Percentiles rank a stretch among this genome's conserved stretches.
phyloP scores from a whole-genome alignment of 2,888 invertebrate genomes.

The Gastrophysa polygoni region DNA sequence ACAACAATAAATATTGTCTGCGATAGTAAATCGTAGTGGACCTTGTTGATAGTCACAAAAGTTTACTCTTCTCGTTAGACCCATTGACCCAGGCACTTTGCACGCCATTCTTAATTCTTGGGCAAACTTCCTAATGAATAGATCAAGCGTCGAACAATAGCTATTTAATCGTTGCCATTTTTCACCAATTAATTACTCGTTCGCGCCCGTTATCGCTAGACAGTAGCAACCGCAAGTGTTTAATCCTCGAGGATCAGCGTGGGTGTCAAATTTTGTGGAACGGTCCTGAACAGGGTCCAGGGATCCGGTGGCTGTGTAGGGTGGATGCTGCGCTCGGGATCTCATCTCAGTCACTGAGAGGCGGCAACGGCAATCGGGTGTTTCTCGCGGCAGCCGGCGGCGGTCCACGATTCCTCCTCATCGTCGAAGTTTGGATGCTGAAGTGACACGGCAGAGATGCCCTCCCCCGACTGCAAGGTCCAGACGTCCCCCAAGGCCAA shows the following conservation, averaged over 20 bases:
- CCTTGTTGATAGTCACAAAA: slow-evolving; percentile 9
- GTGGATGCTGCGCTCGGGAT: slow-evolving; percentile 62
- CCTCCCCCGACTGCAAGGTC: slow-evolving; percentile 53
- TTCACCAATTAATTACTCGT: slow-evolving; percentile 6
- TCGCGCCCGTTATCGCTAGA: neutral
- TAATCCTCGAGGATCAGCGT: neutral
- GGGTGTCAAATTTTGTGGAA: slow-evolving; percentile 21
- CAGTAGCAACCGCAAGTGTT: neutral
- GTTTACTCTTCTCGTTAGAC: slow-evolving; percentile 11
- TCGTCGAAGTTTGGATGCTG: slow-evolving; percentile 48
- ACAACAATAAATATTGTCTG: neutral
- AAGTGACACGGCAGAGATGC: slow-evolving; percentile 45
- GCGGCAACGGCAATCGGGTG: slow-evolving; percentile 47
- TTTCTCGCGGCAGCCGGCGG: slow-evolving; percentile 46
- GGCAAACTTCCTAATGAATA: slow-evolving; percentile 11
- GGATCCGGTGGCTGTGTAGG: slow-evolving; percentile 40
- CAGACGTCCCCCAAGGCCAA: slow-evolving; percentile 44
- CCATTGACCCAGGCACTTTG: slow-evolving; percentile 8
- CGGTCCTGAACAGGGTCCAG: slow-evolving; percentile 40
- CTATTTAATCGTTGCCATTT: slow-evolving; percentile 9
- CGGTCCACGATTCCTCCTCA: slow-evolving; percentile 31
- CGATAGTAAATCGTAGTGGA: neutral
- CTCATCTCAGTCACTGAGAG: slow-evolving; percentile 49
- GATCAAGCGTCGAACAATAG: slow-evolving; percentile 11
- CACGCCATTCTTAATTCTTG: neutral